Evolutionary conservation across 2,888 invertebrate species (phyloP), one percentile per base, ranked within the genome.

Genomic region (Ditylenchus weischeri): DNA sequence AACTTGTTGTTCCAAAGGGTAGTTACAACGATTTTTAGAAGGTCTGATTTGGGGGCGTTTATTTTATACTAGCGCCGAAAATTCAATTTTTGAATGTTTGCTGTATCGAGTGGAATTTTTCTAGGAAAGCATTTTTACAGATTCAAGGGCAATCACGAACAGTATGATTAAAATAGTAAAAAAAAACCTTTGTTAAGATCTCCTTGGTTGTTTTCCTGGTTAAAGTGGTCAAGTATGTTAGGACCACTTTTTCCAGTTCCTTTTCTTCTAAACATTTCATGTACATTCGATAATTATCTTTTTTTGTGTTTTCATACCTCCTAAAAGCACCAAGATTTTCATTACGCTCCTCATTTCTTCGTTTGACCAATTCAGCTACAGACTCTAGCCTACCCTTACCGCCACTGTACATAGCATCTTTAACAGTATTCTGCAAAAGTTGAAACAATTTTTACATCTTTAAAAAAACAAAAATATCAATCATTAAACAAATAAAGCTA

Each of bases 301-400:
- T 29, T 29, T 29, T 29, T 29, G 29, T 29, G n/a, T 29, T 29
- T 29, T 29, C 29, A 29, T 2, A 54, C 54, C 54, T 69, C 11
- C 76, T 75, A 63, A 82, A 78, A 60, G 82, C 80, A 11, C 77
- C 76, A n/a, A 83, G 68, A 63, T 75, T 68, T 19, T 78, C 82
- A 69, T 83, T 79, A 57, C 93, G 86, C 78, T 93, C 92, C 72
- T 80, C 77, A 66, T 80, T 80, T 74, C 94, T 86, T 64, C 90
- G 85, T 65, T 93, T 86, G 4, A 95, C 92, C 65, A 96, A 85
- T 81, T 92, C 91, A 0, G 91, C 89, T 76, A 94, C 89, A 0
- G 93, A 92, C 78, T 95, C 90, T 84, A 91, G 90, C 68, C 90
- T 89, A 0, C 96, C 95, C 77, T 89, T 89, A 4, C 96, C 96